These are phyloP conservation scores for Cinara cedri DNA, from an alignment of 2,888 invertebrate genomes.

Conservation along the genomic window DNA sequence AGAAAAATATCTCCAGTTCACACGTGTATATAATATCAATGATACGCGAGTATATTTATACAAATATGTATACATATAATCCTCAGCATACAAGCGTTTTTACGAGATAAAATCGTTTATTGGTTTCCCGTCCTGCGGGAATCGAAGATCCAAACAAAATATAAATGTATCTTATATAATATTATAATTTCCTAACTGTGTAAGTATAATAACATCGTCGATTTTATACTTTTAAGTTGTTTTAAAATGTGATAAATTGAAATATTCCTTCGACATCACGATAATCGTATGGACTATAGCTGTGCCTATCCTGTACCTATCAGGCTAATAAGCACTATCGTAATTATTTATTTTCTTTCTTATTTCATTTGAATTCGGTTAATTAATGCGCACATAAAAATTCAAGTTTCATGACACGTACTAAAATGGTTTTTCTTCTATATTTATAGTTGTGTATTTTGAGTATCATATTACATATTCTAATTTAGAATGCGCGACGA, in stretches of 20 bases:
- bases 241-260: constrained; percentile 21
- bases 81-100: background rate
- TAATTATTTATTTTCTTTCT: too few relatives aligned
- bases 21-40: constrained; percentile 26
- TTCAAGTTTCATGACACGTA: constrained; percentile 12
- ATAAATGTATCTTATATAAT: background rate
- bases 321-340: too few relatives aligned
- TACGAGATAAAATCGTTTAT: constrained; percentile 32
- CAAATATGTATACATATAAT: constrained; percentile 26
- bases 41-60: background rate
- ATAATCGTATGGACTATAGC: too few relatives aligned
- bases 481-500: background rate
- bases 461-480: too few relatives aligned
- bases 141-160: background rate
- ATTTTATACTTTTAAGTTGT: background rate
- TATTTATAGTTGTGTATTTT: background rate
- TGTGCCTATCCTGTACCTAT: too few relatives aligned
- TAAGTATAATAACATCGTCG: background rate
- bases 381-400: constrained; percentile 3
- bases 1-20: constrained; percentile 39
- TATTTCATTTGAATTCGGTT: constrained; percentile 10
- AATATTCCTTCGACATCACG: too few relatives aligned
- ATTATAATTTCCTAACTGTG: too few relatives aligned
- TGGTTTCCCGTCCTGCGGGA: background rate
- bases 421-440: background rate